Percentiles rank a stretch among this genome's conserved stretches.
Conservation (phyloP, 2,888 invertebrate species). For the Dynastes maya region DNA sequence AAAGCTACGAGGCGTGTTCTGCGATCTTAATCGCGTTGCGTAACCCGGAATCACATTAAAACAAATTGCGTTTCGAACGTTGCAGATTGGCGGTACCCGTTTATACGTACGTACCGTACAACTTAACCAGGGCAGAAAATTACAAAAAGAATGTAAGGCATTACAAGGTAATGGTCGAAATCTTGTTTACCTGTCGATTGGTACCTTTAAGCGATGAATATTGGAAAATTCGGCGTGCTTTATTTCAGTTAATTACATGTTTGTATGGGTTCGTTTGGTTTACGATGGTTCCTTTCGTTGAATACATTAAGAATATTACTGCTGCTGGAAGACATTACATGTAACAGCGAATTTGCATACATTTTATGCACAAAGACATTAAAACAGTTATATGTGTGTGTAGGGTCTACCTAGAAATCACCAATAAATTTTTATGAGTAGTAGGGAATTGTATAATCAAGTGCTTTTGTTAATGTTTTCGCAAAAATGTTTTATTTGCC, state of each 20-base stretch:
- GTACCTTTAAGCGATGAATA: background rate
- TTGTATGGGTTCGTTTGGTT: conserved; percentile 14
- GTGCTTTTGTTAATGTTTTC: too few species aligned
- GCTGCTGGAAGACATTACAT: background rate
- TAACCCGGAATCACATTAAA: conserved; percentile 42
- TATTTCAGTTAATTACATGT: conserved; percentile 42
- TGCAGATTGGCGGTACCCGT: conserved; percentile 2
- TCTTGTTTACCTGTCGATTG: conserved; percentile 1
- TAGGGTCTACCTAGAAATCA: too few species aligned
- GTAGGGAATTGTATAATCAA: too few species aligned
- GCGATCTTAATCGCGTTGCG: conserved; percentile 36
- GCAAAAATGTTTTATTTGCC: too few species aligned
- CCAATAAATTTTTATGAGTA: too few species aligned
- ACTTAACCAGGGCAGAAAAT: background rate
- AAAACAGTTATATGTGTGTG: too few species aligned
- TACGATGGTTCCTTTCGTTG: conserved; percentile 40
- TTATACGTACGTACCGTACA: background rate
- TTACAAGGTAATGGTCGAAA: background rate
- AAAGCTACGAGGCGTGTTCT: background rate
- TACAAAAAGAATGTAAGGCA: background rate
- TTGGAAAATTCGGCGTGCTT: conserved; percentile 21
- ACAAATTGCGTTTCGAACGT: conserved; percentile 38
- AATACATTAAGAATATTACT: conserved; percentile 45
- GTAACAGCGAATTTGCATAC: too few species aligned
- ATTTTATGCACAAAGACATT: too few species aligned